A percentile compares a stretch with the other conserved stretches of the same genome.
Evolutionary conservation across 1,140 invertebrate genomes (phyloP).

Genomic region (Palaemon carinicauda): DNA sequence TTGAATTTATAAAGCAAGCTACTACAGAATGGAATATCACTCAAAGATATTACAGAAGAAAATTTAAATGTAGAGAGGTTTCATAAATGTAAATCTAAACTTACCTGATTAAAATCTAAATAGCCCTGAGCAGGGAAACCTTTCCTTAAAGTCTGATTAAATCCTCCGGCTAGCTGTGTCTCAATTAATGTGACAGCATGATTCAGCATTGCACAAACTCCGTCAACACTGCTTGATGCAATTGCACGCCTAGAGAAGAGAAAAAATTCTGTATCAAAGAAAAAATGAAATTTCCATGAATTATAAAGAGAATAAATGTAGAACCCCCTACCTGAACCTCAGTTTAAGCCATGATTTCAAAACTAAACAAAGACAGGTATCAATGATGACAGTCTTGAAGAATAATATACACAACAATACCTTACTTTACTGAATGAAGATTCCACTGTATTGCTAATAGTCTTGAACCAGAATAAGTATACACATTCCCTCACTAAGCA

Average conservation of each 20-base stretch:
- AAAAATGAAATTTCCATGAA: neutral
- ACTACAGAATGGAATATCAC: no score
- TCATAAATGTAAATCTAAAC: slow-evolving; percentile 68
- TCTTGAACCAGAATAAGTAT: no score
- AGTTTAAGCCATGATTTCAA: neutral
- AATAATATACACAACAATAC: no score
- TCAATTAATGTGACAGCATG: slow-evolving; percentile 90
- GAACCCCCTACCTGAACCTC: neutral
- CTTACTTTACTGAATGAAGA: no score
- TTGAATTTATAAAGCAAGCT: no score
- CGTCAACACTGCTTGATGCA: slow-evolving; percentile 90
- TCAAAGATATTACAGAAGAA: no score
- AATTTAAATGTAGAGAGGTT: no score
- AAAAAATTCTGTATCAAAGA: neutral
- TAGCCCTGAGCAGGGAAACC: slow-evolving; percentile 86
- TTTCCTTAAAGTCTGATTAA: slow-evolving; percentile 78
- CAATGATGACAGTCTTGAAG: no score
- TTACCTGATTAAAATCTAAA: slow-evolving; percentile 77
- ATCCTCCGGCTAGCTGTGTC: slow-evolving; percentile 80
- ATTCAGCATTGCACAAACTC: slow-evolving; percentile 96
- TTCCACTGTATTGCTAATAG: no score
- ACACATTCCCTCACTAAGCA: no score
- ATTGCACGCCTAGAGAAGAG: slow-evolving; percentile 76
- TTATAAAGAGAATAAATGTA: neutral
- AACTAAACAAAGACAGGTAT: no score